Evolutionary conservation across 2,113 vertebrate species (phyloP), one percentile per base, ranked within the genome.

Genomic region (Pagrus major): DNA sequence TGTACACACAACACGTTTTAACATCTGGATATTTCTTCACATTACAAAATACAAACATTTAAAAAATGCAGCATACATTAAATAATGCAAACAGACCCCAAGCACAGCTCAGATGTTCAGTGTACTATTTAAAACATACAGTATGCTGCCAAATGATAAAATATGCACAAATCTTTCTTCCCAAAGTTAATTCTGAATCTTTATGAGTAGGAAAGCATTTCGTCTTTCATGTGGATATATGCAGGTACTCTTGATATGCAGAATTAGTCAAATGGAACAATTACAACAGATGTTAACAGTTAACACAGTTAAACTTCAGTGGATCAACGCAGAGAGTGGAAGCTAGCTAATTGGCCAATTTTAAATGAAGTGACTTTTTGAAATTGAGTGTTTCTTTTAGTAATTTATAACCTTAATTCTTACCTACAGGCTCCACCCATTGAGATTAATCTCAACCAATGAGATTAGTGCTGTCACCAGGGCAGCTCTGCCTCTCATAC

Each of bases 21-120:
- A 23, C 2, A 12, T 11, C 4, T 14, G 8, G 3, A 42, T 15
- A 65, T 52, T 41, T n/a, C 25, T 25, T 64, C 44, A 46, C 44
- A 46, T 51, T 54, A 56, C n/a, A 66, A 12, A 66, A 56, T 15
- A 51, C 27, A 65, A 9, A 51, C 15, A 37, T 64, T 54, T 37
- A n/a, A 44, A 20, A 33, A 33, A 41, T 14, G 3, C 14, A 2
- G 35, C 11, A n/a, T 5, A 16, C 3, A 29, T 71, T 35, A 18
- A 35, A 59, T 44, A 42, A 23, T 16, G 16, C 25, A 35, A 5
- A 37, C n/a, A 51, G 6, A 27, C 3, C 29, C 9, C 31, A 20
- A 25, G 2, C 12, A 42, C 11, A 61, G 42, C 33, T 31, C 16
- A 56, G 0, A 35, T 44, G 4, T 56, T 66, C 20, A 46, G 27